Evolutionary conservation across 2,888 invertebrate genomes (phyloP).

Genomic region (Agonopterix alstromeriana): DNA sequence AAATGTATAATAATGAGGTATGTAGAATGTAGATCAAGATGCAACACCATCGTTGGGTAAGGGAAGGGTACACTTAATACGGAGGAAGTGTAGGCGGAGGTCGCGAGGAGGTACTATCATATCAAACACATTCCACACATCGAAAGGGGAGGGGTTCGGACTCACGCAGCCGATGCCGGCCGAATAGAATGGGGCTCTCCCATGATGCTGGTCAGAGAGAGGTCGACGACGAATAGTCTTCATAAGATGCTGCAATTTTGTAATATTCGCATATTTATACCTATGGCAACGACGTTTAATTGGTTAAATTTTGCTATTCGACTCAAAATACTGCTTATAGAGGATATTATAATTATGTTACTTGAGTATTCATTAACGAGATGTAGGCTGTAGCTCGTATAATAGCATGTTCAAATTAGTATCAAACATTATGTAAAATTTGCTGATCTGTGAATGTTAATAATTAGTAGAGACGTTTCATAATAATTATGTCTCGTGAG

Average conservation of each 20-base stretch:
- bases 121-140: constrained; percentile 70
- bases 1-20: constrained; percentile 12
- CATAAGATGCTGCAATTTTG: constrained; percentile 82
- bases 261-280: constrained; percentile 74
- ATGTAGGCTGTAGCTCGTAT: too few species aligned
- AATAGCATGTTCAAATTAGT: too few species aligned
- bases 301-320: constrained; percentile 52
- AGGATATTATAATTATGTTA: too few species aligned
- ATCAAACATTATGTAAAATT: too few species aligned
- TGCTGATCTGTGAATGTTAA: too few species aligned
- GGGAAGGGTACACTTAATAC: constrained; percentile 35
- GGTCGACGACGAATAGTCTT: constrained; percentile 84
- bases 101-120: constrained; percentile 41
- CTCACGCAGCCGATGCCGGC: constrained; percentile 69
- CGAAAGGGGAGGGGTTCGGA: constrained; percentile 60
- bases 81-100: constrained; percentile 31
- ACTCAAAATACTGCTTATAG: background rate
- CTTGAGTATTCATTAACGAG: too few species aligned
- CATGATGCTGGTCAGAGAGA: constrained; percentile 79
- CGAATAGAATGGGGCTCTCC: constrained; percentile 67
- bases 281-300: constrained; percentile 68
- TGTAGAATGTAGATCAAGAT: constrained; percentile 31
- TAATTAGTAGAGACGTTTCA: too few species aligned
- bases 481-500: too few species aligned
- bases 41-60: constrained; percentile 45